Evolutionary conservation across 2,888 invertebrate genomes (phyloP), one percentile per base, ranked within the genome.

Genomic region (Mythimna loreyi): DNA sequence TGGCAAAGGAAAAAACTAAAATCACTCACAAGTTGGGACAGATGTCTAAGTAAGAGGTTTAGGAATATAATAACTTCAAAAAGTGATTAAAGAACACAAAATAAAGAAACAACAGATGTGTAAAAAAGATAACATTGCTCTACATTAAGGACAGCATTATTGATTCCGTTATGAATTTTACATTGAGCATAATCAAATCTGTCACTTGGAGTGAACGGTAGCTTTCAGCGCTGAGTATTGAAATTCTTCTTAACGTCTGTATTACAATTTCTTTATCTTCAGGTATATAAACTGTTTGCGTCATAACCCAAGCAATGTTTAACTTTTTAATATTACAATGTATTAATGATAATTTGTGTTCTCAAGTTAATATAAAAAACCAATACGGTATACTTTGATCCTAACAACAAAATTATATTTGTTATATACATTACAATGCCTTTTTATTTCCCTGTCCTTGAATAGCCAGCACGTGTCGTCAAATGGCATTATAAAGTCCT

Each of bases 381-480:
- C 28, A 28, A 30, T 30, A 25, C 13, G 33, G 8, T 19, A 5
- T 7, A 2, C 25, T 50, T 6, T 50, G 16, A 16, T 23, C 8
- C 8, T 25, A 11, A 2, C 6, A 33, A n/a, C n/a, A 0, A 36
- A 30, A 47, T 50, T 50, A 53, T 23, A 50, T 45, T 33, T 28
- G 30, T 19, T 45, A 2, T 5, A 7, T 19, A 25, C 4, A 28
- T 53, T 3, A 43, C 11, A n/a, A 19, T 40, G 3, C 21, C 43
- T 4, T 66, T 72, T 75, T 52, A 58, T 72, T 75, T 53, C 25
- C 36, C 23, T 28, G 33, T 33, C 21, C 16, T 52, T 40, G 23
- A 28, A 19, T 50, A 25, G 30, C 11, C 23, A 5, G 33, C 25
- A 59, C 36, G 30, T 65, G 55, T 36, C 16, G 16, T 21, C 43